Conservation (phyloP, 2,888 invertebrate genomes). For the Leptinotarsa tumamoca region DNA sequence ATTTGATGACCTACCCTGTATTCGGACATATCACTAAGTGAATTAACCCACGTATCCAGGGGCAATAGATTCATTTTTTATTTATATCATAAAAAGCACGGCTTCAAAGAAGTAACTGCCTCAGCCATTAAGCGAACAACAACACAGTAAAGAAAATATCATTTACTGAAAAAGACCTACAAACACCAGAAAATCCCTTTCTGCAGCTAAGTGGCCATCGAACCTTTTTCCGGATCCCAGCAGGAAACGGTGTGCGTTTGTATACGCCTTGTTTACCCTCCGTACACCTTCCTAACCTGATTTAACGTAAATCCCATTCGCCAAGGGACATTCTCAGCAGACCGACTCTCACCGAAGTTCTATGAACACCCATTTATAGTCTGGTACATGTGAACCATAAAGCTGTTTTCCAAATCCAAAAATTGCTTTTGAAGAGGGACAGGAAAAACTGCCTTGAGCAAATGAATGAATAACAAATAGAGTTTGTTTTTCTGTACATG, state of each 20-base stretch:
- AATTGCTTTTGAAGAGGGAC: too few species aligned
- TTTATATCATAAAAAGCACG: not conserved
- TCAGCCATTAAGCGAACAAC: not conserved
- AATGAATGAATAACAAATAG: too few species aligned
- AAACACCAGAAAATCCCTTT: not conserved
- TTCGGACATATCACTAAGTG: too few species aligned
- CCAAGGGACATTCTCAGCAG: not conserved
- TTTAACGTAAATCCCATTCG: not conserved
- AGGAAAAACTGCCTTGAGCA: too few species aligned
- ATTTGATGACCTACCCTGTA: too few species aligned
- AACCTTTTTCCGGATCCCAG: not conserved
- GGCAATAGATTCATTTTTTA: too few species aligned
- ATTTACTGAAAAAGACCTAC: not conserved
- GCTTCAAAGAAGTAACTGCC: not conserved
- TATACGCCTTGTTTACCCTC: not conserved
- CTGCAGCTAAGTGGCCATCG: constrained; percentile 2
- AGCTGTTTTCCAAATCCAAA: too few species aligned
- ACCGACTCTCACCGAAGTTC: not conserved
- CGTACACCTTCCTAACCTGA: constrained; percentile 1
- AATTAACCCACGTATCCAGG: too few species aligned
- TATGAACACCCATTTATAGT: constrained; percentile 9
- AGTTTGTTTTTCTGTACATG: too few species aligned
- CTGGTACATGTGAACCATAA: too few species aligned
- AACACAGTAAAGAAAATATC: not conserved
- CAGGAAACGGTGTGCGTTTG: not conserved